Evolutionary conservation across 2,113 vertebrate genomes (phyloP).

Genomic region (Dinomys branickii): DNA sequence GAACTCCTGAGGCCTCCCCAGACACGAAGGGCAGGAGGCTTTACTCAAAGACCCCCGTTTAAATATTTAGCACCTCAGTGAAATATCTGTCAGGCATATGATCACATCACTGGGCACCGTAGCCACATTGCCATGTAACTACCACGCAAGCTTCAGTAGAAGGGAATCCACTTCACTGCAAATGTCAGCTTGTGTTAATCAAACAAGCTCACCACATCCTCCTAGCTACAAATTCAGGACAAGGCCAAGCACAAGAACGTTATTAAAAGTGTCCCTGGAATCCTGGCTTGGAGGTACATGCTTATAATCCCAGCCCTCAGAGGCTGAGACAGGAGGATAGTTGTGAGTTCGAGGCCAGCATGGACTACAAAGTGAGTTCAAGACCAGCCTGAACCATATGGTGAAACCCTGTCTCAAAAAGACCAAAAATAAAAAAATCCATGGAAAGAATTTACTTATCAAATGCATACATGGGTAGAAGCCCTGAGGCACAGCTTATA

Average conservation of each 20-base stretch:
- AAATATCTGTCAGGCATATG: background rate
- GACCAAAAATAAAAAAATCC: too few species aligned
- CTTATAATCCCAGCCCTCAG: too few species aligned
- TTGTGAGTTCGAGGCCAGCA: too few species aligned
- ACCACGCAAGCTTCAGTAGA: background rate
- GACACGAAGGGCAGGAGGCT: background rate
- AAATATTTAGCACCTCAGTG: background rate
- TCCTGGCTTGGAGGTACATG: too few species aligned
- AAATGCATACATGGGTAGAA: background rate
- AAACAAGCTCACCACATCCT: background rate
- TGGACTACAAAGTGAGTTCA: too few species aligned
- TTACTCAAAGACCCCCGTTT: background rate
- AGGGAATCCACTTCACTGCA: background rate
- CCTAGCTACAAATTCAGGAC: background rate
- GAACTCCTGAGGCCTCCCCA: background rate
- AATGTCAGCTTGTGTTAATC: background rate
- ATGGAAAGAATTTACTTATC: background rate
- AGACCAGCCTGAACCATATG: too few species aligned
- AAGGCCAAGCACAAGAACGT: background rate
- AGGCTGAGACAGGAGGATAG: too few species aligned
- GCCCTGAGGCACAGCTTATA: background rate
- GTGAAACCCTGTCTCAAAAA: too few species aligned
- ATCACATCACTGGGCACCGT: background rate
- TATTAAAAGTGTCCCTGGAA: background rate
- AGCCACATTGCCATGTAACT: background rate